Base-by-base conservation (phyloP, 2,797 vertebrate genomes). In the Enteromius fasciolatus region DNA sequence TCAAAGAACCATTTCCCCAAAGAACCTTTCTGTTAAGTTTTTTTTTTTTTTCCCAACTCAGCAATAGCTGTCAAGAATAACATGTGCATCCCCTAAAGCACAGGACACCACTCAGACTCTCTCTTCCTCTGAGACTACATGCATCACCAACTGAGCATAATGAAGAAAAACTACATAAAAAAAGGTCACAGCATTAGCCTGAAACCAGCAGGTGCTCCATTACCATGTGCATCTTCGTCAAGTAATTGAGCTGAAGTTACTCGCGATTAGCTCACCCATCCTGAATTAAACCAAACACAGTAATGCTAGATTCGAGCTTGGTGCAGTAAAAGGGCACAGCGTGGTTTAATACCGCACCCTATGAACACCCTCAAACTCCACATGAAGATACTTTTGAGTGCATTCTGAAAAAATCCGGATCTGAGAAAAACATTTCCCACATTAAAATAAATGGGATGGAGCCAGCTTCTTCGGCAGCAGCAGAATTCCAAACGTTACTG, bases 391-490 rank as follows among this genome's bases (percentile, higher is more conserved):
- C 74, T 76, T 76, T 41, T 69, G 20, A 10, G 1, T 31, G 52
- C 36, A 20, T 69, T 68, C 41, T 20, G 10, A 25, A 69, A 69
- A 80, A 50, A 78, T 18, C 20, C 2, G 1, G 4, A 67, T 67
- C 2, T 11, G 44, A 23, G 15, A 7, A 48, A 63, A 81, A 39
- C 44, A 64, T 64, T 74, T 74, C 70, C 70, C 78, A 72, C 41
- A 72, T 48, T 33, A 80, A 80, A 72, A 7, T 48, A 50, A 61
- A 75, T 15, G 23, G 59, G 33, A 82, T 44, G 8, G 17, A 66
- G 59, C 86, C 75, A 83, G 82, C 83, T 85, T 39, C 25, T 85
- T 84, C 31, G 79, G 64, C 85, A 80, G 61, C 9, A 10, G 61
- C 61, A 39, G 33, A 73, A 82, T 75, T 76, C 70, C 61, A 67